These are phyloP conservation scores for Ferrisia virgata DNA, from an alignment of 2,888 invertebrate species.

Conservation along the genomic window DNA sequence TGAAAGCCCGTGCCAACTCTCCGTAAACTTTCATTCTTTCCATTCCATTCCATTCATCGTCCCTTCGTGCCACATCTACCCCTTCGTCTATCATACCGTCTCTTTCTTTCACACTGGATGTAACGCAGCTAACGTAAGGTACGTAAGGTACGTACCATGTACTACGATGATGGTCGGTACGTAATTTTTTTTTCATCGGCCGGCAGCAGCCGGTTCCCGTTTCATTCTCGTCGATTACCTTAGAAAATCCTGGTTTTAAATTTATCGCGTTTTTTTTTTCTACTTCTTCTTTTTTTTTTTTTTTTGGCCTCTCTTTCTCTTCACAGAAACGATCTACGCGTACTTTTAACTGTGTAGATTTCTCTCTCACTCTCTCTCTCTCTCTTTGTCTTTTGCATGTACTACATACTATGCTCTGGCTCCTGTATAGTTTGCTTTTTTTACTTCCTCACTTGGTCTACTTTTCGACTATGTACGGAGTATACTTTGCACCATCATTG, in stretches of 20 bases:
- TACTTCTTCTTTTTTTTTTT: neutral
- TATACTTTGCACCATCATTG: too few species aligned
- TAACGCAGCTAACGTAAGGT: neutral
- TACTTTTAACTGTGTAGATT: too few species aligned
- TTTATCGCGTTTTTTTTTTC: slow-evolving; percentile 4
- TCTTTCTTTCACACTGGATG: neutral
- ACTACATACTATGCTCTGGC: neutral
- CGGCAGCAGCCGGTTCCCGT: slow-evolving; percentile 41
- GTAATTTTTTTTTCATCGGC: slow-evolving; percentile 22
- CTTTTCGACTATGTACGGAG: neutral
- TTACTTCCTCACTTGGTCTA: neutral
- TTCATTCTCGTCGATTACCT: slow-evolving; percentile 40
- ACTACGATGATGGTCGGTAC: slow-evolving; percentile 1
- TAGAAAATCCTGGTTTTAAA: slow-evolving; percentile 35
- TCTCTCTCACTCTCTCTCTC: neutral
- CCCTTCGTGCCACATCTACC: too few species aligned
- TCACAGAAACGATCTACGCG: neutral
- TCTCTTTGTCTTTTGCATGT: neutral
- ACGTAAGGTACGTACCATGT: too few species aligned
- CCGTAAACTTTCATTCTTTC: slow-evolving; percentile 41
- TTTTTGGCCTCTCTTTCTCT: neutral
- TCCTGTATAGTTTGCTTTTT: neutral
- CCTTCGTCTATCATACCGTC: too few species aligned
- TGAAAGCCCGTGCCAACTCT: slow-evolving; percentile 36
- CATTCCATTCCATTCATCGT: slow-evolving; percentile 42